phyloP scores from a whole-genome alignment of 2,797 vertebrate genomes.

The Ciconia nigra region DNA sequence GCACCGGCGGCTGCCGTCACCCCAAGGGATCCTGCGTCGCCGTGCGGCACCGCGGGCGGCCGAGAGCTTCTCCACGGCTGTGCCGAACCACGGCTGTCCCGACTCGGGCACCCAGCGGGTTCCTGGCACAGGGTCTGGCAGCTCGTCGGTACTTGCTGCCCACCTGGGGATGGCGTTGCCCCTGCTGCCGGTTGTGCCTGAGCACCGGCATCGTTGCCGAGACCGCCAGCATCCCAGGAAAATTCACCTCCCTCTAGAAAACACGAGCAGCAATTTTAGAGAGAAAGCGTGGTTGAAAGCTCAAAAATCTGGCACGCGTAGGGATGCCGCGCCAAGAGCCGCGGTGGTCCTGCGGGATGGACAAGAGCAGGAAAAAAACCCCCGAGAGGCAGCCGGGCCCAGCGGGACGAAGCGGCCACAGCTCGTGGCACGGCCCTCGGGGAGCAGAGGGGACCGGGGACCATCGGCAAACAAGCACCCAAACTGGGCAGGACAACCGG shows the following conservation, averaged over 20 bases:
- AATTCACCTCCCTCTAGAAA: background rate
- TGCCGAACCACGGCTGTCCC: background rate
- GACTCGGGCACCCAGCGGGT: background rate
- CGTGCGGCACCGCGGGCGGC: accelerated
- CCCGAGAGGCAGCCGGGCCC: background rate
- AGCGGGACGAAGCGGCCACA: background rate
- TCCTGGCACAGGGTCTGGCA: background rate
- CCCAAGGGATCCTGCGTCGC: background rate
- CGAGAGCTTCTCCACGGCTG: background rate
- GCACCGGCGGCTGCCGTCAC: background rate
- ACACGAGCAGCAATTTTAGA: background rate
- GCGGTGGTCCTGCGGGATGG: accelerated
- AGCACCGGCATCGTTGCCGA: background rate
- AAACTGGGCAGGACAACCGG: background rate
- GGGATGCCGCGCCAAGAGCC: background rate
- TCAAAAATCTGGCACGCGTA: background rate
- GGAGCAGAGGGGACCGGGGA: background rate
- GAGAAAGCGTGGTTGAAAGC: background rate
- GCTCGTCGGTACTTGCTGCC: background rate
- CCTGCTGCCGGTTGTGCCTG: accelerated
- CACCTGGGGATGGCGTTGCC: background rate
- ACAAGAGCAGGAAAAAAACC: background rate
- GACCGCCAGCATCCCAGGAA: background rate
- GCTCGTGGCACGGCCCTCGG: background rate
- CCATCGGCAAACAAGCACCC: background rate